These are phyloP conservation scores for Mimachlamys varia DNA, from an alignment of 2,888 invertebrate species.

Conservation along the genomic window DNA sequence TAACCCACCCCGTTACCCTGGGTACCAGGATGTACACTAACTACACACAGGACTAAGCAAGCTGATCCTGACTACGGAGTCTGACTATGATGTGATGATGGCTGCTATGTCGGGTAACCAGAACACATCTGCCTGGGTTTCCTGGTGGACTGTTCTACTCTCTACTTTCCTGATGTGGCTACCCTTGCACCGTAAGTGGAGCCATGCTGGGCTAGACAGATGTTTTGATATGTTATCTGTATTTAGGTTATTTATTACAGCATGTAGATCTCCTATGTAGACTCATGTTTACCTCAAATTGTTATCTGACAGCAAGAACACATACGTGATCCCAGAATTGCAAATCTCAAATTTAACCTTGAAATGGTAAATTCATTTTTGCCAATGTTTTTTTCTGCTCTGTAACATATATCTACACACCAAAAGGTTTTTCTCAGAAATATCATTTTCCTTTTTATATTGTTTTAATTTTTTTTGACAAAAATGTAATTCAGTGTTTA, in stretches of 20 bases:
- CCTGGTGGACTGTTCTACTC: not conserved
- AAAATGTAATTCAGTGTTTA: no score
- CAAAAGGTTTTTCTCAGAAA: not conserved
- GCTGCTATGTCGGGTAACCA: not conserved
- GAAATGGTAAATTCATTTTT: no score
- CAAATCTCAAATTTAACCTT: no score
- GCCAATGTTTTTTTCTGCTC: no score
- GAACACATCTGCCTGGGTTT: not conserved
- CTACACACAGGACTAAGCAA: no score
- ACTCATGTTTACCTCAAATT: not conserved
- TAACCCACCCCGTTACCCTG: not conserved
- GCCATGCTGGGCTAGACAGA: constrained; percentile 2
- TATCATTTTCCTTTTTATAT: no score
- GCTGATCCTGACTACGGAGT: not conserved
- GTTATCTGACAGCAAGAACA: not conserved
- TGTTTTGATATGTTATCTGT: not conserved
- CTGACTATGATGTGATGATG: not conserved
- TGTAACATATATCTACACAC: not conserved
- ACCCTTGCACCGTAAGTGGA: constrained; percentile 8
- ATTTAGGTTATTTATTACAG: not conserved
- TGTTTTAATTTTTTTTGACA: no score
- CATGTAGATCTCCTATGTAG: not conserved
- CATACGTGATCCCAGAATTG: not conserved
- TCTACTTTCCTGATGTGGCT: not conserved
- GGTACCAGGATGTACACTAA: not conserved